Conservation (phyloP, 2,113 vertebrate genomes). For the Rhinogobius similis region DNA sequence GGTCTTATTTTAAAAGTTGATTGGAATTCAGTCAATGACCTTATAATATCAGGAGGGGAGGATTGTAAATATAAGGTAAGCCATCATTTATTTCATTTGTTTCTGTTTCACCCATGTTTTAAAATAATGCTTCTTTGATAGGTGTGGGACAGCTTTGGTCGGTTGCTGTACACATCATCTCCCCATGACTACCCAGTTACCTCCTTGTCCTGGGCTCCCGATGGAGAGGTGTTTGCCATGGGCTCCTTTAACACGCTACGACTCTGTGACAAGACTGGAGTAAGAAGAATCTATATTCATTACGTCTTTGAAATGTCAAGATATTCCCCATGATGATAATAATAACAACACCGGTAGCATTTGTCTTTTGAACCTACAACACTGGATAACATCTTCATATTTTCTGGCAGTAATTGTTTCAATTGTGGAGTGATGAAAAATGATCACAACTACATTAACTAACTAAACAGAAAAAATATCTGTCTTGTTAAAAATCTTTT, state of each 20-base stretch:
- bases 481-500: too few relatives aligned
- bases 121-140: slow-evolving; percentile 49
- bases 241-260: slow-evolving; percentile 95
- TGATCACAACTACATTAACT: too few relatives aligned
- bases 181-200: slow-evolving; percentile 90
- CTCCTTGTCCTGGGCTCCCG: slow-evolving; percentile 89
- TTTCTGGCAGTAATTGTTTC: background rate
- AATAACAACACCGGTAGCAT: background rate
- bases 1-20: slow-evolving; percentile 93
- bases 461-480: too few relatives aligned
- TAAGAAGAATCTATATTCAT: slow-evolving; percentile 70
- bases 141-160: slow-evolving; percentile 97
- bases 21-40: slow-evolving; percentile 94
- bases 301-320: background rate
- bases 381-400: too few relatives aligned
- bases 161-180: slow-evolving; percentile 82
- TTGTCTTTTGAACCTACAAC: background rate
- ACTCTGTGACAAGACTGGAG: slow-evolving; percentile 96
- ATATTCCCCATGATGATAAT: background rate
- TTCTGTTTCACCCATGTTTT: background rate
- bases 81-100: background rate
- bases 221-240: slow-evolving; percentile 92
- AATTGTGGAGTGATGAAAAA: background rate
- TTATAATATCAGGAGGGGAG: slow-evolving; percentile 93
- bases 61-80: slow-evolving; percentile 97